Conservation (phyloP, 2,113 vertebrate genomes). For the Sinocyclocheilus rhinocerous region DNA sequence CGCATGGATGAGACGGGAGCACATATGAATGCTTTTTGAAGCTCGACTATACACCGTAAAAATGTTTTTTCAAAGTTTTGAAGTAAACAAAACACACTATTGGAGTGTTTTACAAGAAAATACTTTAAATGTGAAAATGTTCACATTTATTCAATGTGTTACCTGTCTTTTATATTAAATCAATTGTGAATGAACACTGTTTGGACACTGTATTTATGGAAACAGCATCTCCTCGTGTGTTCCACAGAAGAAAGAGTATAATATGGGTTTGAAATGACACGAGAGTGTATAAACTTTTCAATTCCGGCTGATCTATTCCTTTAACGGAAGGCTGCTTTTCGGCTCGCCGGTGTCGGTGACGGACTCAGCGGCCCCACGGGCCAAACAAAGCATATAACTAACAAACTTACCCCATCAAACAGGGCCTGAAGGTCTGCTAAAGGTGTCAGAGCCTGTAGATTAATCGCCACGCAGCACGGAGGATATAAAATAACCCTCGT, state of each 20-base stretch:
- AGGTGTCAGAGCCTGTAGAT: conserved; percentile 74
- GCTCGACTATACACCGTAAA: background rate
- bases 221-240: background rate
- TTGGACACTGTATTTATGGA: background rate
- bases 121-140: background rate
- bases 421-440: conserved; percentile 71
- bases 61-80: background rate
- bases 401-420: conserved; percentile 64
- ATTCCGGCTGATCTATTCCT: background rate
- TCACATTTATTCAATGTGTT: background rate
- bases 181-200: background rate
- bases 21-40: background rate
- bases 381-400: conserved; percentile 61
- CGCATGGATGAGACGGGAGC: background rate
- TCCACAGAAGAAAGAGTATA: background rate
- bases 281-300: background rate
- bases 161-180: background rate
- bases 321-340: conserved; percentile 10
- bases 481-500: conserved; percentile 64
- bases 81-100: background rate
- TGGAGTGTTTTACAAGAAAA: background rate
- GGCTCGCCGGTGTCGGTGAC: background rate
- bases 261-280: background rate
- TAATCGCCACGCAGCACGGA: conserved; percentile 64
- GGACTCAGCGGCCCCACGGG: conserved; percentile 56